A percentile compares a stretch with the other conserved stretches of the same genome.
These are phyloP conservation scores for Epinephelus fuscoguttatus DNA, from an alignment of 2,113 vertebrate genomes.

Conservation along the genomic window DNA sequence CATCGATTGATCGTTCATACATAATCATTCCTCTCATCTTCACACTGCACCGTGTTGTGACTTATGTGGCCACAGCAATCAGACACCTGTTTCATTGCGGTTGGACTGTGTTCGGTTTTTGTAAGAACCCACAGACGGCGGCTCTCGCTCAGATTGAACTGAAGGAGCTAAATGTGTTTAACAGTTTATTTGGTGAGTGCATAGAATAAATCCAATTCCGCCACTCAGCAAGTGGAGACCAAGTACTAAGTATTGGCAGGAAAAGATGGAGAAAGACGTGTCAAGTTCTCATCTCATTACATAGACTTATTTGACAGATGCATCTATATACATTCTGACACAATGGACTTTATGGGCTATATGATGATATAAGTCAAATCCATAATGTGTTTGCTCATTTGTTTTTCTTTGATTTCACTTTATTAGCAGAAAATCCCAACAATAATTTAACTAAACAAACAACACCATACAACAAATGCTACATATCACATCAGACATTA, in stretches of 20 bases:
- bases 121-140: constrained; percentile 44
- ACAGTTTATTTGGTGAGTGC: constrained; percentile 72
- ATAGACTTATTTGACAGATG: not conserved
- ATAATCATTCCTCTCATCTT: constrained; percentile 3
- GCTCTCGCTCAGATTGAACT: constrained; percentile 79
- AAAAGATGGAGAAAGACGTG: constrained; percentile 41
- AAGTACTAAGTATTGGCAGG: constrained; percentile 28
- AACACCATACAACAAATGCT: too few species aligned
- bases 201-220: constrained; percentile 71
- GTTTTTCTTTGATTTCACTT: too few species aligned
- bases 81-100: constrained; percentile 67
- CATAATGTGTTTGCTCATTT: too few species aligned
- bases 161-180: constrained; percentile 72
- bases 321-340: constrained; percentile 13
- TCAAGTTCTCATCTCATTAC: constrained; percentile 7
- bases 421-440: too few species aligned
- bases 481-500: too few species aligned
- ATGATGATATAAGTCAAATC: too few species aligned
- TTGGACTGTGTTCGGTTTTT: constrained; percentile 64
- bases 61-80: constrained; percentile 53
- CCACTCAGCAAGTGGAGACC: constrained; percentile 27
- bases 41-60: constrained; percentile 23
- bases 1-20: not conserved
- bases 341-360: not conserved
- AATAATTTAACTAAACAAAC: too few species aligned